Percentiles rank a stretch among this genome's conserved stretches.
These are phyloP conservation scores for Linyphia triangularis DNA, from an alignment of 2,888 invertebrate genomes.

Conservation along the genomic window DNA sequence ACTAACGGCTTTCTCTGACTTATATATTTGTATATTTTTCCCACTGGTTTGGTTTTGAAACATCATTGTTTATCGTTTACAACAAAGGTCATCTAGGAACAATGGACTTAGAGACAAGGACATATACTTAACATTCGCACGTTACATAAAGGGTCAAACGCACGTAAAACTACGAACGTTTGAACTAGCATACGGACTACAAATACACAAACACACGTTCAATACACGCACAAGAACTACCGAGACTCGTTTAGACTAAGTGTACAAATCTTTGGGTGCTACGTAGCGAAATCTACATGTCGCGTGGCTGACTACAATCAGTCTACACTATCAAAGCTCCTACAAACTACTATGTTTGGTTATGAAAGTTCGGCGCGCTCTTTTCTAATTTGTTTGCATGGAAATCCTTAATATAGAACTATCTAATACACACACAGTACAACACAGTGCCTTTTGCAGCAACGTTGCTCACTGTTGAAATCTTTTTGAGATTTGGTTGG, in stretches of 20 bases:
- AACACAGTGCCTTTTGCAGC: slow-evolving; percentile 68
- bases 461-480: slow-evolving; percentile 50
- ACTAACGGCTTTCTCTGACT: slow-evolving; percentile 64
- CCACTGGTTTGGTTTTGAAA: slow-evolving; percentile 71
- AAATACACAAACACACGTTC: slow-evolving; percentile 74
- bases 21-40: slow-evolving; percentile 66
- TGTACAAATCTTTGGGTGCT: slow-evolving; percentile 75
- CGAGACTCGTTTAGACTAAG: slow-evolving; percentile 72
- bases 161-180: slow-evolving; percentile 67
- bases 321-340: slow-evolving; percentile 74
- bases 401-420: slow-evolving; percentile 70
- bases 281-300: slow-evolving; percentile 72
- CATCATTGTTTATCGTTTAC: slow-evolving; percentile 61
- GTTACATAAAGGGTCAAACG: slow-evolving; percentile 72
- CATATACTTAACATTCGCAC: slow-evolving; percentile 74
- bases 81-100: slow-evolving; percentile 75
- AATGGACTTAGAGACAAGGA: slow-evolving; percentile 74
- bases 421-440: slow-evolving; percentile 72
- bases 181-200: slow-evolving; percentile 72
- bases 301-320: slow-evolving; percentile 73
- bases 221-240: slow-evolving; percentile 71
- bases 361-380: slow-evolving; percentile 69
- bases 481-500: slow-evolving; percentile 60
- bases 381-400: slow-evolving; percentile 56
- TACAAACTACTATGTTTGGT: slow-evolving; percentile 75